These are phyloP conservation scores for Tuta absoluta DNA, from an alignment of 2,888 invertebrate genomes.

Conservation along the genomic window DNA sequence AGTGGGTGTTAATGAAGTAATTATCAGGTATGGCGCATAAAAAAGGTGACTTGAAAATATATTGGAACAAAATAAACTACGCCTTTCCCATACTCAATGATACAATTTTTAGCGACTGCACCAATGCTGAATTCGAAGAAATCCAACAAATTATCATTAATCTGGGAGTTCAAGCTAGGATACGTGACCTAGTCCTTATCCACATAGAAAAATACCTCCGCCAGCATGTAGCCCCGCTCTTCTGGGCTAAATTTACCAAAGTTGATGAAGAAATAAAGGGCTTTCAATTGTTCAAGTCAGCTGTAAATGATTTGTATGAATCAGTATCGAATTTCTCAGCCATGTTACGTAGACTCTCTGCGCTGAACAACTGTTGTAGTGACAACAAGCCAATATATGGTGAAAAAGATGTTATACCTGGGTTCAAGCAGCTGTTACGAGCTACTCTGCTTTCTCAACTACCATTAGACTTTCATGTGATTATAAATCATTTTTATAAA, in stretches of 20 bases:
- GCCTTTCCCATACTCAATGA: constrained; percentile 74
- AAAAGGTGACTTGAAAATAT: constrained; percentile 61
- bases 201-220: constrained; percentile 82
- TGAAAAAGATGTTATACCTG: constrained; percentile 76
- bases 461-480: constrained; percentile 84
- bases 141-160: constrained; percentile 65
- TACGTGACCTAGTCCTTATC: constrained; percentile 67
- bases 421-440: constrained; percentile 84
- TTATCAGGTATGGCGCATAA: constrained; percentile 59
- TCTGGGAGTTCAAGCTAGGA: constrained; percentile 65
- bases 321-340: constrained; percentile 79
- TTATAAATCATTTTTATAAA: constrained; percentile 88
- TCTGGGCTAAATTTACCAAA: constrained; percentile 84
- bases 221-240: constrained; percentile 82
- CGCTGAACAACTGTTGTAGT: constrained; percentile 70
- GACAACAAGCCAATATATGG: constrained; percentile 77
- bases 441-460: constrained; percentile 86
- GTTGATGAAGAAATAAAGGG: constrained; percentile 79
- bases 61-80: constrained; percentile 73
- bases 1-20: constrained; percentile 16
- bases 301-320: constrained; percentile 84
- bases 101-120: constrained; percentile 62
- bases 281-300: constrained; percentile 84
- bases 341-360: constrained; percentile 78
- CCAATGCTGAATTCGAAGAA: constrained; percentile 64